A percentile compares a stretch with the other conserved stretches of the same genome.
Conservation (phyloP, 2,113 vertebrate genomes). For the Melospiza melodia region DNA sequence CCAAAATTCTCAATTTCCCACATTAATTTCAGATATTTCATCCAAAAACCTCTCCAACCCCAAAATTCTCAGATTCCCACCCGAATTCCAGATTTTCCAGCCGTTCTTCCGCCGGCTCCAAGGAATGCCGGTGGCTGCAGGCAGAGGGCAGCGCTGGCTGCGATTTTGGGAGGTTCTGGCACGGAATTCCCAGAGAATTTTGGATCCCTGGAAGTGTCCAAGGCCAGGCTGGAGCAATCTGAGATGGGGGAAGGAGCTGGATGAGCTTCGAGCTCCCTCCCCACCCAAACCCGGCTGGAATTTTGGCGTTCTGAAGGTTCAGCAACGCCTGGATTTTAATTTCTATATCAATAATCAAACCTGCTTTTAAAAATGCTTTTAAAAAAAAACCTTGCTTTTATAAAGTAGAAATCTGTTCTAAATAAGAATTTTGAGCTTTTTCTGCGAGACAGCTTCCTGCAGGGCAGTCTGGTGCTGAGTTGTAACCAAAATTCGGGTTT, state of each 20-base stretch:
- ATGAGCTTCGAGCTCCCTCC: not conserved
- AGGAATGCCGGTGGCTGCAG: not conserved
- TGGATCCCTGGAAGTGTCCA: not conserved
- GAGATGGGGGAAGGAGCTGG: not conserved
- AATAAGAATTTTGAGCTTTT: not conserved
- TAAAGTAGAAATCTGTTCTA: not conserved
- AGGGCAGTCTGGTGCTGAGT: not conserved
- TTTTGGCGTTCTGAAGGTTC: not conserved
- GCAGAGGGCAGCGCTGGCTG: not conserved
- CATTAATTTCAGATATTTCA: no score
- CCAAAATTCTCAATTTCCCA: no score
- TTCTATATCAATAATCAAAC: not conserved
- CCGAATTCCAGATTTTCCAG: not conserved
- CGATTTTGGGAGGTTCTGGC: not conserved
- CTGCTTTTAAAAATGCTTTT: not conserved
- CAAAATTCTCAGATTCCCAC: not conserved
- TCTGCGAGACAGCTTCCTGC: not conserved
- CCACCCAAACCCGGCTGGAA: not conserved
- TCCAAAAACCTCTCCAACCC: no score
- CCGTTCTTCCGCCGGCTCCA: not conserved
- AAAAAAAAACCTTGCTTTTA: not conserved
- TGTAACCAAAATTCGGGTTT: not conserved
- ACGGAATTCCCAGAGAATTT: not conserved
- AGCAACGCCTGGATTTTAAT: not conserved
- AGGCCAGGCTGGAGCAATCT: not conserved